Conservation (phyloP, 2,797 vertebrate genomes). For the Sternotherus odoratus region DNA sequence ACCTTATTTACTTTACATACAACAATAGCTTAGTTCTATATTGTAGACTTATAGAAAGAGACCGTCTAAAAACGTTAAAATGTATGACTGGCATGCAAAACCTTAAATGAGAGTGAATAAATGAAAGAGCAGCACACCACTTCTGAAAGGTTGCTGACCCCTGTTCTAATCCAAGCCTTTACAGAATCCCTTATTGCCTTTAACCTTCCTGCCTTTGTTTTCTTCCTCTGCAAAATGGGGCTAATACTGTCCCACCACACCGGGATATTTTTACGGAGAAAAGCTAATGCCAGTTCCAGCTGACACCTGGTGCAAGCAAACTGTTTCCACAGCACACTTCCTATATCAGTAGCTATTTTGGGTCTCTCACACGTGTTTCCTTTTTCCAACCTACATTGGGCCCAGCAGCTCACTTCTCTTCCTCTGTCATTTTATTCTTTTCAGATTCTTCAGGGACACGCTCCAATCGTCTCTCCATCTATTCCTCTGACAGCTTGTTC, state of each 20-base stretch:
- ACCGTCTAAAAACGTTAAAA: too few species aligned
- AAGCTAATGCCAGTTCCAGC: conserved; percentile 3
- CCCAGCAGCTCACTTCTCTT: neutral
- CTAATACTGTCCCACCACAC: neutral
- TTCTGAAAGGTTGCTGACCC: too few species aligned
- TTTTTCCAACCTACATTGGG: conserved; percentile 57
- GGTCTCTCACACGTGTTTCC: conserved; percentile 62
- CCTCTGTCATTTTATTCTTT: conserved; percentile 22
- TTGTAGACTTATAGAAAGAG: too few species aligned
- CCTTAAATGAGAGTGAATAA: too few species aligned
- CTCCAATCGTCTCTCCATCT: neutral
- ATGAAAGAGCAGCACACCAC: too few species aligned
- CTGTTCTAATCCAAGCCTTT: neutral
- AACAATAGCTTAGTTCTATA: too few species aligned
- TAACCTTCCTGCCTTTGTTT: conserved; percentile 27
- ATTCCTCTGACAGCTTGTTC: neutral
- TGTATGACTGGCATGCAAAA: too few species aligned
- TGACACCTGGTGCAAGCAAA: conserved; percentile 57
- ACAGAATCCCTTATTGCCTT: neutral
- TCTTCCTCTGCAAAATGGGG: neutral
- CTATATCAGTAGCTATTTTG: conserved; percentile 58
- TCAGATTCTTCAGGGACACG: neutral
- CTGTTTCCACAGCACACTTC: conserved; percentile 59
- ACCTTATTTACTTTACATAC: too few species aligned
- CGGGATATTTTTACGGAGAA: conserved; percentile 3